Conservation (phyloP, 2,113 vertebrate species). For the Lampris megalopsis region DNA sequence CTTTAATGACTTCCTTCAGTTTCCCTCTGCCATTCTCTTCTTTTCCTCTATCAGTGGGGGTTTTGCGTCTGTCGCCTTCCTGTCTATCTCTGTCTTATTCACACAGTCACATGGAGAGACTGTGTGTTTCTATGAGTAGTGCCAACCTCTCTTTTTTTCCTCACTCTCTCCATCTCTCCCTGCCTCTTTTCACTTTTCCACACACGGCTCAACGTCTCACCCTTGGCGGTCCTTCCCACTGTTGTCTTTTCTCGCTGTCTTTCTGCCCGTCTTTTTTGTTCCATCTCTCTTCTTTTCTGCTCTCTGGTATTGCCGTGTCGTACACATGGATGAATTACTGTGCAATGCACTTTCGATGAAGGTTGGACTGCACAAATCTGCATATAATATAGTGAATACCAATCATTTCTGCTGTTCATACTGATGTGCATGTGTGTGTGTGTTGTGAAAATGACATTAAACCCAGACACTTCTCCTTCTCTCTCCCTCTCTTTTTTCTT, state of each 20-base stretch:
- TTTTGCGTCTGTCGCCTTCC: not conserved
- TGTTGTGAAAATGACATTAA: no score
- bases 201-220: not conserved
- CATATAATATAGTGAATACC: no score
- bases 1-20: not conserved
- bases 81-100: not conserved
- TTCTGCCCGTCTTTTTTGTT: not conserved
- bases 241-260: not conserved
- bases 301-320: no score
- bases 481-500: constrained; percentile 12
- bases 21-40: not conserved
- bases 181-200: not conserved
- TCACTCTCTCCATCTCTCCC: not conserved
- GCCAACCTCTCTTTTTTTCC: no score
- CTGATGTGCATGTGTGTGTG: no score
- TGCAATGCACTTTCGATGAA: no score
- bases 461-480: no score
- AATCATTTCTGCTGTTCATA: no score
- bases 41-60: not conserved
- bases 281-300: not conserved
- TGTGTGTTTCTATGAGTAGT: not conserved
- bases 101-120: not conserved
- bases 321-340: no score
- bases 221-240: not conserved
- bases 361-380: no score